Base-by-base conservation (phyloP, 2,797 vertebrate species). In the Anguilla pacifica region DNA sequence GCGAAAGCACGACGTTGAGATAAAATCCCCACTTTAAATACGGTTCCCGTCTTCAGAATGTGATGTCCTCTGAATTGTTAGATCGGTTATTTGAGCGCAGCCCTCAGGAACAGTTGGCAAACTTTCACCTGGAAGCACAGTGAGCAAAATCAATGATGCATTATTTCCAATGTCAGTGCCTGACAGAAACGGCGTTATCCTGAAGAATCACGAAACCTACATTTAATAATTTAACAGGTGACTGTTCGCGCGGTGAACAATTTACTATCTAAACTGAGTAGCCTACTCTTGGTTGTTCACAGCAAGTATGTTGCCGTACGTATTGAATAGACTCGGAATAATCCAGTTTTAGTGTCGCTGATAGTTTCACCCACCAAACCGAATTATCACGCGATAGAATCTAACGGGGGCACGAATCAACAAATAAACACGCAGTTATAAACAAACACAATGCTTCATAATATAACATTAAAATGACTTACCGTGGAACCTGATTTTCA, bases 121-220 rank as follows among this genome's bases (percentile, higher is more conserved):
- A 92, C 89, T 93, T 93, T 90, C 89, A 91, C 92, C 93, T 93
- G 89, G 61, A 86, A 61, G 85, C n/a, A 89, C 43, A 86, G 28
- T 57, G 43, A 74, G 83, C 28, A 77, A 82, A 43, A 31, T 31
- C 51, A 22, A 39, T 46, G 6, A 55, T 39, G 39, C 46, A 28
- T 43, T 79, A 22, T 43, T 46, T 28, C 35, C 46, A n/a, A 83
- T 67, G 15, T 83, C 19, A 82, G 61, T 19, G 35, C n/a, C 35
- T 49, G 1, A n/a, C 15, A 39, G 53, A 28, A 15, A 87, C 31
- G 22, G 15, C n/a, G 19, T 49, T 49, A 13, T 51, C 46, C 13
- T 49, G 19, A 49, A n/a, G 43, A 17, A 59, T 59, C 31, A n/a
- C 46, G 28, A 35, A 59, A 35, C 51, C 35, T 22, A 3, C 3